Evolutionary conservation across 2,888 invertebrate species (phyloP), one percentile per base, ranked within the genome.

Genomic region (Calliscelio sp.): DNA sequence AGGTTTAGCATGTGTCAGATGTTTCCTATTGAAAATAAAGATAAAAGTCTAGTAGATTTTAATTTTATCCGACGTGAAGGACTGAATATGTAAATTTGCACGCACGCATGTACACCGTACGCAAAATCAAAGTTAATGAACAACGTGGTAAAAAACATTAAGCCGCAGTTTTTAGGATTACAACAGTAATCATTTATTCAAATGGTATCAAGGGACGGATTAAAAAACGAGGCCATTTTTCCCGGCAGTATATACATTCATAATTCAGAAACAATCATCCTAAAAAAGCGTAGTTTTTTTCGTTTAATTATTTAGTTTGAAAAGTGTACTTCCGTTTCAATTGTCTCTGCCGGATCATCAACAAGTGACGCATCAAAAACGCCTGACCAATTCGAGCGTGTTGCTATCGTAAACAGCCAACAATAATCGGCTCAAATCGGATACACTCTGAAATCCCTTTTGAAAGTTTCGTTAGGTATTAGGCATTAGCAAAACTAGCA

Each of bases 21-120:
- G 66, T n/a, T 66, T 66, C n/a, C 51, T 51, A 51, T 38, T 38
- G 5, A 46, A 51, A 66, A 35, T 24, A 51, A 35, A 66, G 66
- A 35, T 51, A 51, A 35, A 66, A 22, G 14, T 7, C 7, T 1
- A 2, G n/a, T 32, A 22, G 35, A 49, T 65, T 32, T 65, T 32
- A 28, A 49, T 65, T 65, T 65, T 22, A 49, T 49, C 32, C 20
- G 32, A 32, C n/a, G 18, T 16, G 28, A 49, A 49, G 28, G 18
- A 49, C 49, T 49, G 32, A 49, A 14, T 63, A 44, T 44, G 44
- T 16, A 25, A 63, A 63, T 63, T 63, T 0, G 28, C 1, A 22
- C 28, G 41, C 38, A 14, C 35, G 46, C 38, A 38, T 11, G 14
- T 38, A 14, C 14, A 3, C 38, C 3, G 14, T 38, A 38, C 3